A percentile compares a stretch with the other conserved stretches of the same genome.
These are phyloP conservation scores for Amphipyra berbera DNA, from an alignment of 2,888 invertebrate species.

Conservation along the genomic window DNA sequence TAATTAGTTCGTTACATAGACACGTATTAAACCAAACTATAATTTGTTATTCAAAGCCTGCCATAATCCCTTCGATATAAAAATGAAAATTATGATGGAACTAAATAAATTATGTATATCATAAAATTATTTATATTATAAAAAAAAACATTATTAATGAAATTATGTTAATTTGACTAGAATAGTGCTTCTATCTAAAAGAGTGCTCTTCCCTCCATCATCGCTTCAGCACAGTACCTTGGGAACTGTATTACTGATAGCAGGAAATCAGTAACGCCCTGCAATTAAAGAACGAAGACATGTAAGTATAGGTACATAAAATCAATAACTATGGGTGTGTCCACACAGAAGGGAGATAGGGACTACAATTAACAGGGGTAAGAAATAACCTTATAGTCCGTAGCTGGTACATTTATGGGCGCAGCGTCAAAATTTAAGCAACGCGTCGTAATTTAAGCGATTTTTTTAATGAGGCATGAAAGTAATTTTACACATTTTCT, in stretches of 20 bases:
- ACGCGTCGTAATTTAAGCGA: no score
- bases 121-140: no score
- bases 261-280: slow-evolving; percentile 92
- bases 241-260: slow-evolving; percentile 93
- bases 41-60: neutral
- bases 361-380: no score
- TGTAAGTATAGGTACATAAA: neutral
- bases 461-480: no score
- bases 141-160: slow-evolving; percentile 12
- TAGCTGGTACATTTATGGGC: no score
- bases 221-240: slow-evolving; percentile 92
- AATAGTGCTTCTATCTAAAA: slow-evolving; percentile 55
- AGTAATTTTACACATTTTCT: no score
- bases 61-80: neutral
- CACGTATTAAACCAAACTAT: neutral
- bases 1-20: neutral
- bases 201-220: slow-evolving; percentile 91
- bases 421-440: no score
- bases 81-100: neutral
- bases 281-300: slow-evolving; percentile 67
- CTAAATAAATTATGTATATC: neutral
- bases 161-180: slow-evolving; percentile 50
- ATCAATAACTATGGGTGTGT: no score
- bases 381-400: no score
- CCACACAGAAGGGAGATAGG: no score